Percentiles rank a stretch among this genome's conserved stretches.
These are phyloP conservation scores for Pelecanoides urinatrix DNA, from an alignment of 2,113 vertebrate species.

Conservation along the genomic window DNA sequence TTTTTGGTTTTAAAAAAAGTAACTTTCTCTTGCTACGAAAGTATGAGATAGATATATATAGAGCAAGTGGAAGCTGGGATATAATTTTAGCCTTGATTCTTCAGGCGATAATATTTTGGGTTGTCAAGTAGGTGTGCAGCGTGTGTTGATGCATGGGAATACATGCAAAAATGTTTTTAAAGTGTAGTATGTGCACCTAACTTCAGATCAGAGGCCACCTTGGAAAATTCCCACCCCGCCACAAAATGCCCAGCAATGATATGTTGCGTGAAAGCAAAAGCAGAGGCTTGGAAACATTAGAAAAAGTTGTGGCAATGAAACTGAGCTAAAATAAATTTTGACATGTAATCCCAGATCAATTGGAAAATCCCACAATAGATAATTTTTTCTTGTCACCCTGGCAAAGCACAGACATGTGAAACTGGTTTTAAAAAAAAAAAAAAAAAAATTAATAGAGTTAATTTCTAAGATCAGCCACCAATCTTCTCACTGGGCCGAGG, in stretches of 20 bases:
- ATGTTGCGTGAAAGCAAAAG: not conserved
- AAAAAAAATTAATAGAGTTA: not conserved
- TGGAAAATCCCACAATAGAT: not conserved
- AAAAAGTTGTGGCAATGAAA: not conserved
- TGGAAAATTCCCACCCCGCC: not conserved
- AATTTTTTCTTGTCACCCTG: not conserved
- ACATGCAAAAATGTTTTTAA: not conserved
- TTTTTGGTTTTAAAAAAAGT: not conserved
- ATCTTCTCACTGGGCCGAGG: not conserved
- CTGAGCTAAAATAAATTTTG: conserved; percentile 27
- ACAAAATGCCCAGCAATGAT: not conserved
- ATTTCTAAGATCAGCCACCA: not conserved
- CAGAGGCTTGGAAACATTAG: not conserved
- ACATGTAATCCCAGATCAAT: conserved; percentile 46
- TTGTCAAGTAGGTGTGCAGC: not conserved
- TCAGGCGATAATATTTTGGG: not conserved
- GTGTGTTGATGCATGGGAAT: not conserved
- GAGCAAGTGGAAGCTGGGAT: not conserved
- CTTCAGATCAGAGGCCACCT: not conserved
- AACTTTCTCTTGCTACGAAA: not conserved
- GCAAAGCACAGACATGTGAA: not conserved
- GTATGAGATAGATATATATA: not conserved
- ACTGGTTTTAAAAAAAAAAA: not conserved
- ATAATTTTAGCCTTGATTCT: not conserved
- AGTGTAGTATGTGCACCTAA: not conserved